A percentile compares a stretch with the other conserved stretches of the same genome.
phyloP scores from a whole-genome alignment of 2,888 invertebrate genomes.

The Caenorhabditis sulstoni region DNA sequence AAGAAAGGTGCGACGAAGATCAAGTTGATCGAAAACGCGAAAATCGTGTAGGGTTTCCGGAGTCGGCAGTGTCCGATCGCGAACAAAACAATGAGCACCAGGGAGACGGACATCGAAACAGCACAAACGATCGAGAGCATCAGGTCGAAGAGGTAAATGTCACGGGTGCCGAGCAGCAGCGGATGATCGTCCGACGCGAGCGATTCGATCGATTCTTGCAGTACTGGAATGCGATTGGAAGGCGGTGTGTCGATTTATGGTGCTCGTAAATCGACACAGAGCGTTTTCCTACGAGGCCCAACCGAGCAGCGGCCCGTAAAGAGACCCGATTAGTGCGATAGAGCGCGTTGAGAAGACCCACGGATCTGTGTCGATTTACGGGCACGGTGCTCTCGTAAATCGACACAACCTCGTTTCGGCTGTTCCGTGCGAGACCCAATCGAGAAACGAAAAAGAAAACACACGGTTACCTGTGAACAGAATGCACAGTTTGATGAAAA shows the following conservation, averaged over 20 bases:
- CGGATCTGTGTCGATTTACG: no score
- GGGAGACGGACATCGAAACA: constrained; percentile 21
- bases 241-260: no score
- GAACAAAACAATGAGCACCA: constrained; percentile 23
- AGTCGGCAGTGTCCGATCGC: constrained; percentile 34
- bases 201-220: constrained; percentile 46
- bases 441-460: no score
- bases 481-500: constrained; percentile 51
- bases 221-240: no score
- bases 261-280: no score
- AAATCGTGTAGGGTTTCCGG: constrained; percentile 25
- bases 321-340: no score
- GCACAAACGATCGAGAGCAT: constrained; percentile 12
- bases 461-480: constrained; percentile 47
- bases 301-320: no score
- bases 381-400: no score
- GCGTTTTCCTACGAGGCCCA: no score
- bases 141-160: constrained; percentile 38
- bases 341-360: no score
- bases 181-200: constrained; percentile 40
- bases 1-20: constrained; percentile 34
- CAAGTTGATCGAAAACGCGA: constrained; percentile 29
- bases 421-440: no score
- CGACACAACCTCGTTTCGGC: no score
- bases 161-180: constrained; percentile 23